Base-by-base conservation (phyloP, 1,140 invertebrate species). In the Drosophila auraria region DNA sequence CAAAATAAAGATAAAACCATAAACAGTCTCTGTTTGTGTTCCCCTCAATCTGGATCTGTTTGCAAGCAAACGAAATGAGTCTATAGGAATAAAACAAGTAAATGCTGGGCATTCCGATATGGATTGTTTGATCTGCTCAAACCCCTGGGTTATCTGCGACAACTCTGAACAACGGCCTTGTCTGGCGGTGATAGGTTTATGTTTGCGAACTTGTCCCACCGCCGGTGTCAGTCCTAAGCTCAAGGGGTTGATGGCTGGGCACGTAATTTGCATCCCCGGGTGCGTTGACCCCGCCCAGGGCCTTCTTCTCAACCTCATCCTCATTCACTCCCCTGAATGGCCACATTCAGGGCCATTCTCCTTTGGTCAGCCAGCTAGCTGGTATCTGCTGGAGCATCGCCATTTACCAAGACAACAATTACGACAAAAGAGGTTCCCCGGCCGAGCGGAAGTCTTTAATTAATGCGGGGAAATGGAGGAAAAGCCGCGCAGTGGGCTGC, bases 391-490 rank as follows among this genome's bases (percentile, higher is more conserved):
- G 58, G 47, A 20, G 59, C 72, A 78, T 64, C 63, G 44, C 38
- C 72, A 58, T 65, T 66, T 74, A 49, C 40, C 64, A 82, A 86
- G 83, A 81, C 84, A 83, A 87, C 82, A 83, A 89, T 89, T 83
- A 80, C 78, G 57, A 89, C 78, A 87, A 89, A 87, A 89, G 84
- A 89, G 79, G 81, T 74, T 65, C 47, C 54, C 66, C 49, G 42
- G 53, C 63, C 66, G 30, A 59, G 70, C 84, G 86, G 84, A 87
- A 87, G 84, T 87, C 81, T 87, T 89, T 90, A 87, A 87, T 89
- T 87, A 87, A 87, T 87, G 83, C 53, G 68, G 30, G 66, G 65
- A 44, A 63, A 45, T 36, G 45, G 44, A 40, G 50, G 30, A 38
- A 51, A 53, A 45, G 38, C 33, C 27, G 59, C 50, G 38, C 47